Evolutionary conservation across 1,140 invertebrate species (phyloP).

Genomic region (Acromyrmex charruanus): DNA sequence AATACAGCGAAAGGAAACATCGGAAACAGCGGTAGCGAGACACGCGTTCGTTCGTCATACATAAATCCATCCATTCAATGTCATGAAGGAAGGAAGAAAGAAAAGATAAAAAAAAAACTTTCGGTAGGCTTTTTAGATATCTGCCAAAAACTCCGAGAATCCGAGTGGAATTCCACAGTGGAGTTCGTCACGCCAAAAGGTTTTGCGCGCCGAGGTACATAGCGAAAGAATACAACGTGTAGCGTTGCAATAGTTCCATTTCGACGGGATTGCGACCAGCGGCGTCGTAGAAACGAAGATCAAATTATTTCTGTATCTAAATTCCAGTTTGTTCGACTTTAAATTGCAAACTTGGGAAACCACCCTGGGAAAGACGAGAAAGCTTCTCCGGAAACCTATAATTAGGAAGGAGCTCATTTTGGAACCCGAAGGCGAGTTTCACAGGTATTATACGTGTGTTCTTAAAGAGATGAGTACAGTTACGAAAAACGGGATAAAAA

Average conservation of each 20-base stretch:
- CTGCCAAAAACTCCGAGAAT: constrained; percentile 40
- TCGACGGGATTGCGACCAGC: background rate
- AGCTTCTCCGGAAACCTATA: constrained; percentile 12
- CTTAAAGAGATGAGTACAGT: background rate
- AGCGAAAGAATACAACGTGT: constrained; percentile 13
- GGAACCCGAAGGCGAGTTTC: background rate
- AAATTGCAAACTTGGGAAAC: constrained; percentile 17
- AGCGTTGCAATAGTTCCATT: constrained; percentile 16
- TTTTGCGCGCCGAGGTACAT: constrained; percentile 1
- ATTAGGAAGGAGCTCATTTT: constrained; percentile 22
- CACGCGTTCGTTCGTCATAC: constrained; percentile 2
- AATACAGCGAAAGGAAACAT: constrained; percentile 37
- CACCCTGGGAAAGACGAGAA: background rate
- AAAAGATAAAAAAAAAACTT: background rate
- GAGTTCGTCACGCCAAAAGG: constrained; percentile 15
- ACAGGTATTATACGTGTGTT: background rate
- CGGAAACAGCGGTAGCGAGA: background rate
- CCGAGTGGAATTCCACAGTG: background rate
- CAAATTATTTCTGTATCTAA: constrained; percentile 46
- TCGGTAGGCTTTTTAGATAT: constrained; percentile 39
- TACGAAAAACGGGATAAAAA: constrained; percentile 16
- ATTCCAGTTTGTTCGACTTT: constrained; percentile 30
- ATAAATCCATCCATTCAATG: constrained; percentile 53
- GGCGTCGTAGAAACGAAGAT: constrained; percentile 12
- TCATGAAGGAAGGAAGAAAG: constrained; percentile 34